Evolutionary conservation across 2,113 vertebrate genomes (phyloP).

Genomic region (Xenus cinereus): DNA sequence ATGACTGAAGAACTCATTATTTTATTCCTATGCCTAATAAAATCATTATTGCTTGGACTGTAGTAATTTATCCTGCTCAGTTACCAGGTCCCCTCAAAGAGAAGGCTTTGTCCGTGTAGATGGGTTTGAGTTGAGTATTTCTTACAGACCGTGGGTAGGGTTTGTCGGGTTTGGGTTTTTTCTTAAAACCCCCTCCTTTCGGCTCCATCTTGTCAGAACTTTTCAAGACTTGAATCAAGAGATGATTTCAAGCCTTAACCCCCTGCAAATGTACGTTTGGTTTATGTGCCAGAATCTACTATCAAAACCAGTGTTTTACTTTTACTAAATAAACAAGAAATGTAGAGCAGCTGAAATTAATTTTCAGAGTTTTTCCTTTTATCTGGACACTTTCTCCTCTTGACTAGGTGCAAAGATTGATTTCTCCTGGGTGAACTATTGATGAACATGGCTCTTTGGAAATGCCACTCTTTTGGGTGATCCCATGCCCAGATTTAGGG

Average conservation of each 20-base stretch:
- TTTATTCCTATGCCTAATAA: not conserved
- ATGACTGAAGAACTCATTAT: not conserved
- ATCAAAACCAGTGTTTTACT: not conserved
- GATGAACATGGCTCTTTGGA: not conserved
- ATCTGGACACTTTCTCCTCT: not conserved
- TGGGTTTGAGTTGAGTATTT: not conserved
- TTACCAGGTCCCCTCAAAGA: not conserved
- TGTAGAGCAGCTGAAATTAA: not conserved
- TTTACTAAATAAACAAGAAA: not conserved
- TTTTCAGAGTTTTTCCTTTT: not conserved
- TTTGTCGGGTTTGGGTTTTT: not conserved
- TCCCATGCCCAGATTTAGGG: not conserved
- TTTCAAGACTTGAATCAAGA: not conserved
- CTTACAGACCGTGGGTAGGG: not conserved
- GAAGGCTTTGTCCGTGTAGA: not conserved
- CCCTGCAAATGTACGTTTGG: not conserved
- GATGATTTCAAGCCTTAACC: not conserved
- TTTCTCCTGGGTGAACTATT: not conserved
- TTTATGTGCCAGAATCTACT: not conserved
- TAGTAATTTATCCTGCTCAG: not conserved
- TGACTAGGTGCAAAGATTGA: not conserved
- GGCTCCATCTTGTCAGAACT: not conserved
- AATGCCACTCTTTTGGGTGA: not conserved
- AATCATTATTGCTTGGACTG: not conserved
- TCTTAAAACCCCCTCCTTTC: not conserved